Evolutionary conservation across 2,888 invertebrate genomes (phyloP).

Genomic region (Branchellion lobata): DNA sequence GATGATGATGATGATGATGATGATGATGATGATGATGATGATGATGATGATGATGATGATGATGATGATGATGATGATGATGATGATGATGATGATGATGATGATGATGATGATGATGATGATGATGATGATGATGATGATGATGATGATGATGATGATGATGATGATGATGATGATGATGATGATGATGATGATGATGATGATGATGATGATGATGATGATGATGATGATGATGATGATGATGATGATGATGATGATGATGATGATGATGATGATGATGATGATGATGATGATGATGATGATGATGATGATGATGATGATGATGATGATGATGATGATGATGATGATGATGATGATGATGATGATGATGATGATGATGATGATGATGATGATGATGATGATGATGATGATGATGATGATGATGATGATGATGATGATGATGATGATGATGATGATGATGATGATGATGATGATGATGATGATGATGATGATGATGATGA

Average conservation of each 20-base stretch:
- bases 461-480: constrained; percentile 6
- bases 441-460: constrained; percentile 14
- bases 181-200: not conserved
- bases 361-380: constrained; percentile 12
- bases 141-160: not conserved
- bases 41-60: not conserved
- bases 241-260: not conserved
- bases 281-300: not conserved
- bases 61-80: constrained; percentile 11
- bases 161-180: constrained; percentile 13
- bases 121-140: constrained; percentile 12
- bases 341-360: not conserved
- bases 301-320: constrained; percentile 11
- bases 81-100: not conserved
- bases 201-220: constrained; percentile 14
- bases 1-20: not conserved
- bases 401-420: constrained; percentile 13
- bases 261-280: constrained; percentile 13
- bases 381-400: not conserved
- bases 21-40: constrained; percentile 13
- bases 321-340: not conserved
- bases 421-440: not conserved
- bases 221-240: constrained; percentile 6
- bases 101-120: not conserved
- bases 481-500: not conserved